A percentile compares a stretch with the other conserved stretches of the same genome.
Conservation (phyloP, 2,113 vertebrate species). For the Chloebia gouldiae region DNA sequence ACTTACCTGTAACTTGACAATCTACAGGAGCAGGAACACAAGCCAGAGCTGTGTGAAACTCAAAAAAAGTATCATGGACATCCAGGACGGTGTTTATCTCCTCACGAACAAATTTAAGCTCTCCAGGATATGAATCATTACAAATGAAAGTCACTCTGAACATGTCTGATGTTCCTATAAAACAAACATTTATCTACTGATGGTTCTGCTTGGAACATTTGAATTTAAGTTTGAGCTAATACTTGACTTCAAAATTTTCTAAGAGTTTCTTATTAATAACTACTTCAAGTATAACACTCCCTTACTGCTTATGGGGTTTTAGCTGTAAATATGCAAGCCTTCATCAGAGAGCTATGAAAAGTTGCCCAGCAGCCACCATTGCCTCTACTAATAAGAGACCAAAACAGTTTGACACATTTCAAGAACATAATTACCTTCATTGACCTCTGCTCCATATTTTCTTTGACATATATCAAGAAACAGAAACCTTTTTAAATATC, state of each 20-base stretch:
- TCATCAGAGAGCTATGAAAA: background rate
- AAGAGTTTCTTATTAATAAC: background rate
- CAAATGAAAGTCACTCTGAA: constrained; percentile 89
- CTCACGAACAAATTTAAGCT: constrained; percentile 75
- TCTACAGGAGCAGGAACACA: constrained; percentile 88
- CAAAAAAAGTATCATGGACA: constrained; percentile 82
- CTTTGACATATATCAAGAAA: background rate
- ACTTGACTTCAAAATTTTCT: background rate
- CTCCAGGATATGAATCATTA: constrained; percentile 76
- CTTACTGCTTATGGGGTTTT: background rate
- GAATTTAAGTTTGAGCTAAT: background rate
- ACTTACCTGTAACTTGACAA: constrained; percentile 85
- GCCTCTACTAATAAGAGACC: background rate
- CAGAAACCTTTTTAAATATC: background rate
- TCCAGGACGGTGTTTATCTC: constrained; percentile 72
- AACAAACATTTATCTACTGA: background rate
- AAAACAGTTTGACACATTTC: background rate
- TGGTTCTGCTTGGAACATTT: background rate
- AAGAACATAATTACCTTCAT: background rate
- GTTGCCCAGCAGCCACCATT: background rate
- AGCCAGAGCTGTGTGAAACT: constrained; percentile 87
- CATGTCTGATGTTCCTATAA: constrained; percentile 75
- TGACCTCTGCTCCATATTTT: background rate
- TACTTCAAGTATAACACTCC: background rate
- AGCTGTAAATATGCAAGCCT: background rate